Percentiles rank a stretch among this genome's conserved stretches.
These are phyloP conservation scores for Brachypalpus laphriformis DNA, from an alignment of 2,888 invertebrate species.

Conservation along the genomic window DNA sequence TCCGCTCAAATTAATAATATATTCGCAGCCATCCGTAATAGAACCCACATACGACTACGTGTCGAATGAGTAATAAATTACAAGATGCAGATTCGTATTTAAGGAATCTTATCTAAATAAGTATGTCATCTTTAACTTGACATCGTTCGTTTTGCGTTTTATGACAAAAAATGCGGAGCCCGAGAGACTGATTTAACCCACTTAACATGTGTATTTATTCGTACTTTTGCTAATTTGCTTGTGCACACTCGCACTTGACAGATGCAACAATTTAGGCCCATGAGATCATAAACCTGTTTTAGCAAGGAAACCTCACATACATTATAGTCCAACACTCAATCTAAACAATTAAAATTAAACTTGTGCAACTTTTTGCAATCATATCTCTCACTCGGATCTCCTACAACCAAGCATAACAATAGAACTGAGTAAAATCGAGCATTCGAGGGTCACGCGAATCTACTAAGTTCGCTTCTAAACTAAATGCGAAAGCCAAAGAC, in stretches of 20 bases:
- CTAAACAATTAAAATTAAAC: slow-evolving; percentile 58
- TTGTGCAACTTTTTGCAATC: slow-evolving; percentile 49
- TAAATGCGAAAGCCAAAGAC: slow-evolving; percentile 13
- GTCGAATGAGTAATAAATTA: slow-evolving; percentile 33
- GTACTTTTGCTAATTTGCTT: slow-evolving; percentile 31
- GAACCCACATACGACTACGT: neutral
- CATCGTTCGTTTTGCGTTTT: slow-evolving; percentile 33
- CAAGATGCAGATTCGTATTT: slow-evolving; percentile 20
- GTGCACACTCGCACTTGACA: slow-evolving; percentile 41
- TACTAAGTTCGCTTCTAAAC: slow-evolving; percentile 2
- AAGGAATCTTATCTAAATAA: slow-evolving; percentile 26
- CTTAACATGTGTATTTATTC: slow-evolving; percentile 35
- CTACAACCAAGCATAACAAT: neutral
- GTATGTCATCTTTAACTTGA: slow-evolving; percentile 57
- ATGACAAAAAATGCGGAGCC: neutral
- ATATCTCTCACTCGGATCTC: slow-evolving; percentile 16
- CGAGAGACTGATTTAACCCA: slow-evolving; percentile 48
- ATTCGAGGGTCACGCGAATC: slow-evolving; percentile 51
- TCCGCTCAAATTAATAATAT: neutral
- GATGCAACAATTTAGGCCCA: slow-evolving; percentile 55
- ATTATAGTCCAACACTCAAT: slow-evolving; percentile 24
- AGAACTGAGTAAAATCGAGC: neutral
- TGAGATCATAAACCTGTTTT: slow-evolving; percentile 60
- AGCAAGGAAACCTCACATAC: neutral
- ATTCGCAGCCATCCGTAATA: too few relatives aligned